Percentiles rank a stretch among this genome's conserved stretches.
Evolutionary conservation across 2,888 invertebrate species (phyloP).

Genomic region (Mimachlamys varia): DNA sequence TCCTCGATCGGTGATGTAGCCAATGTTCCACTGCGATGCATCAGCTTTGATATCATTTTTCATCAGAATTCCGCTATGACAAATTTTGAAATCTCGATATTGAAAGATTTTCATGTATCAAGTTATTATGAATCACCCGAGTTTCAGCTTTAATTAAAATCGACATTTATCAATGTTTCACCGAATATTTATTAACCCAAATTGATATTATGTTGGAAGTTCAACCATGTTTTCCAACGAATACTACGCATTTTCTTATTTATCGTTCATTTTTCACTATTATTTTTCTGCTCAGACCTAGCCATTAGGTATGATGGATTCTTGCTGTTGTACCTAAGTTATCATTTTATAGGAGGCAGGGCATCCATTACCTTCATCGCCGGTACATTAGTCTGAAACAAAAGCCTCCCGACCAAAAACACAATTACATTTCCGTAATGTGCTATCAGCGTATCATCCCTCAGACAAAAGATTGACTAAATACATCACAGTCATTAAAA

Average conservation of each 20-base stretch:
- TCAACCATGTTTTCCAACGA: not conserved
- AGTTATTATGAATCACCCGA: not conserved
- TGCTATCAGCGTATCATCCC: not conserved
- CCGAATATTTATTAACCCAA: not conserved
- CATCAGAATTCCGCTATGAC: slow-evolving; percentile 22
- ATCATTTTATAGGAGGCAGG: slow-evolving; percentile 6
- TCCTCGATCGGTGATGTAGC: not conserved
- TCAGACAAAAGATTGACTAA: slow-evolving; percentile 19
- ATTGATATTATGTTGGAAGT: not conserved
- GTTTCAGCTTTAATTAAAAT: not conserved
- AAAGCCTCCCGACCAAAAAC: slow-evolving; percentile 23
- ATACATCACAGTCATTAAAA: slow-evolving; percentile 31
- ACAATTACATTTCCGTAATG: slow-evolving; percentile 34
- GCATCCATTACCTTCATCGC: slow-evolving; percentile 17
- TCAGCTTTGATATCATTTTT: slow-evolving; percentile 15
- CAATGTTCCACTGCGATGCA: not conserved
- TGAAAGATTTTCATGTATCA: not conserved
- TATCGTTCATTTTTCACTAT: not conserved
- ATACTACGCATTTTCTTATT: not conserved
- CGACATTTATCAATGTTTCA: slow-evolving; percentile 19
- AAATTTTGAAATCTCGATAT: not conserved
- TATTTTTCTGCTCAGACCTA: slow-evolving; percentile 19
- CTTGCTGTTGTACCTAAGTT: not conserved
- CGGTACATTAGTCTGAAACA: slow-evolving; percentile 8
- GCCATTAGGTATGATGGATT: not conserved